These are phyloP conservation scores for Pachymerium ferrugineum DNA, from an alignment of 2,888 invertebrate genomes.

Conservation along the genomic window DNA sequence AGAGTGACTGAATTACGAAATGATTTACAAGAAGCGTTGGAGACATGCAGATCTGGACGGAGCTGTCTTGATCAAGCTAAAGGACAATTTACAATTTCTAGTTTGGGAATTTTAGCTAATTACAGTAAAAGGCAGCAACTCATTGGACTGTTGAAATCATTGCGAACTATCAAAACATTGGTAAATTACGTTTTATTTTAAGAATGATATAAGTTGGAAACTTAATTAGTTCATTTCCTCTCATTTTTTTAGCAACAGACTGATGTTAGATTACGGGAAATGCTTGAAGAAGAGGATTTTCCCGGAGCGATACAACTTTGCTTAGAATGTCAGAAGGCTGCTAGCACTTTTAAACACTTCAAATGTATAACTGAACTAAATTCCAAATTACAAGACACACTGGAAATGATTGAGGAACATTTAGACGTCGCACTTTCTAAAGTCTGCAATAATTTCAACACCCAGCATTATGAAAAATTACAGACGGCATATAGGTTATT, in stretches of 20 bases:
- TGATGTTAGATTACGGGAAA: slow-evolving; percentile 72
- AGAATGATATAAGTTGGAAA: not conserved
- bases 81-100: slow-evolving; percentile 74
- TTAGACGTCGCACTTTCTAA: slow-evolving; percentile 78
- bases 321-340: slow-evolving; percentile 78
- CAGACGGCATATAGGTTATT: slow-evolving; percentile 81
- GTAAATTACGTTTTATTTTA: slow-evolving; percentile 51
- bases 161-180: slow-evolving; percentile 73
- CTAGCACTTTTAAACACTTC: slow-evolving; percentile 77
- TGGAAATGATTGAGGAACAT: slow-evolving; percentile 85
- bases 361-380: slow-evolving; percentile 84
- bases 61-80: slow-evolving; percentile 56
- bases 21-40: slow-evolving; percentile 62
- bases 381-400: slow-evolving; percentile 79
- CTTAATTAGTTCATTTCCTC: slow-evolving; percentile 43
- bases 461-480: slow-evolving; percentile 69
- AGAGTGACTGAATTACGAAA: slow-evolving; percentile 66
- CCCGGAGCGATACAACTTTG: slow-evolving; percentile 84
- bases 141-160: slow-evolving; percentile 68
- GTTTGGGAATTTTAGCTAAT: slow-evolving; percentile 83
- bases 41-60: slow-evolving; percentile 66
- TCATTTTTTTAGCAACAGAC: slow-evolving; percentile 64
- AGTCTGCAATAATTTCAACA: slow-evolving; percentile 70
- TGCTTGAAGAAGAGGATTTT: slow-evolving; percentile 73
- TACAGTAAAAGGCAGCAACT: slow-evolving; percentile 82